Evolutionary conservation across 2,113 vertebrate species (phyloP).

Genomic region (Brachypteracias leptosomus): DNA sequence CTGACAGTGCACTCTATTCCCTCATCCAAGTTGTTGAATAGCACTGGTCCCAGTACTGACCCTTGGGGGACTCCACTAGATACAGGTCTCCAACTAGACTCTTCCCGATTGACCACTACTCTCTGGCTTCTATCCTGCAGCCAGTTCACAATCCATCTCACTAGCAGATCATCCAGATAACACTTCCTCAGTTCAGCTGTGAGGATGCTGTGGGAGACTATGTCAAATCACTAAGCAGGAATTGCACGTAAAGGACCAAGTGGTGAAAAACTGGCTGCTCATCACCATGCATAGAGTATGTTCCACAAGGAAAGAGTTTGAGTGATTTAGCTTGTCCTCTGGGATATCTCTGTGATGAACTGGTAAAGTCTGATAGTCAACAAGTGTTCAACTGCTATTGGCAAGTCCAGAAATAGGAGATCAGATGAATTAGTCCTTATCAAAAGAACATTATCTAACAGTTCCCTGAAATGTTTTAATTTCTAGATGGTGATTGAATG

Average conservation of each 20-base stretch:
- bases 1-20: no score
- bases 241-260: not conserved
- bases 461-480: not conserved
- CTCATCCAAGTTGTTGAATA: no score
- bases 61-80: no score
- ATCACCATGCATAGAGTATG: not conserved
- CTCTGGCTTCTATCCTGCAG: no score
- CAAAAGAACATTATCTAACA: not conserved
- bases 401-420: not conserved
- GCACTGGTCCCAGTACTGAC: no score
- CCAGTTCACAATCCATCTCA: no score
- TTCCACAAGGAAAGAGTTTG: not conserved
- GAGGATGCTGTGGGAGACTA: no score
- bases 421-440: not conserved
- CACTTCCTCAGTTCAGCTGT: no score
- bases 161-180: no score
- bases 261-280: not conserved
- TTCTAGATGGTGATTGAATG: not conserved
- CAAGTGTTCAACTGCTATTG: not conserved
- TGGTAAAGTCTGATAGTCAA: not conserved
- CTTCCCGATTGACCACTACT: no score
- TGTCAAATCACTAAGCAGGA: not conserved
- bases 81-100: no score
- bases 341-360: not conserved
- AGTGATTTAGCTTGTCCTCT: not conserved